Conservation (phyloP, 2,113 vertebrate species). For the Ctenomys sociabilis region DNA sequence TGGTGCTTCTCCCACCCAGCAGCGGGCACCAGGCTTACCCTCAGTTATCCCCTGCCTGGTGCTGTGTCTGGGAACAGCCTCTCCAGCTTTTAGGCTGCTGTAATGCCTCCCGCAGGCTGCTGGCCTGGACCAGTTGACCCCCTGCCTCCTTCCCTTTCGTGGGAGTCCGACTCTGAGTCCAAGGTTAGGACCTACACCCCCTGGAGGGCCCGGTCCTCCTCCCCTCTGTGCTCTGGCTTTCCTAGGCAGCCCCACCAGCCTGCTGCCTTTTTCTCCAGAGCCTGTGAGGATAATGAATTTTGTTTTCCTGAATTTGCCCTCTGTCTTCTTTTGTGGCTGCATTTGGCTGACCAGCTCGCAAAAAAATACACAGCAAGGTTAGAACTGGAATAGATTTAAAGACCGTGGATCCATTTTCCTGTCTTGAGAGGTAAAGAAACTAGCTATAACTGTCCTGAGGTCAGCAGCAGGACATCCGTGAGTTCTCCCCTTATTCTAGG, state of each 20-base stretch:
- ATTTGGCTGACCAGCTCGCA: neutral
- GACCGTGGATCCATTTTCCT: neutral
- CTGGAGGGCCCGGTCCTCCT: neutral
- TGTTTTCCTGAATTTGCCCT: neutral
- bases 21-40: neutral
- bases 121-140: neutral
- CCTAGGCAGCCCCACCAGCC: neutral
- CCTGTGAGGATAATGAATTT: neutral
- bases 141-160: neutral
- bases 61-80: too few relatives aligned
- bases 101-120: neutral
- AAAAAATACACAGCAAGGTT: neutral
- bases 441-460: neutral
- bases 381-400: neutral
- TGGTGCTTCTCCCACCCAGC: neutral
- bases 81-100: neutral
- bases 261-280: neutral
- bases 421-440: neutral
- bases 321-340: neutral
- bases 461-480: neutral
- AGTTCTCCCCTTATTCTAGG: neutral
- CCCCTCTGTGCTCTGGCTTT: neutral
- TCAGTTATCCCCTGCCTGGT: neutral
- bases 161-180: fast-evolving
- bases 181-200: too few relatives aligned